Conservation (phyloP, 2,113 vertebrate genomes). For the Cinclus mexicanus region DNA sequence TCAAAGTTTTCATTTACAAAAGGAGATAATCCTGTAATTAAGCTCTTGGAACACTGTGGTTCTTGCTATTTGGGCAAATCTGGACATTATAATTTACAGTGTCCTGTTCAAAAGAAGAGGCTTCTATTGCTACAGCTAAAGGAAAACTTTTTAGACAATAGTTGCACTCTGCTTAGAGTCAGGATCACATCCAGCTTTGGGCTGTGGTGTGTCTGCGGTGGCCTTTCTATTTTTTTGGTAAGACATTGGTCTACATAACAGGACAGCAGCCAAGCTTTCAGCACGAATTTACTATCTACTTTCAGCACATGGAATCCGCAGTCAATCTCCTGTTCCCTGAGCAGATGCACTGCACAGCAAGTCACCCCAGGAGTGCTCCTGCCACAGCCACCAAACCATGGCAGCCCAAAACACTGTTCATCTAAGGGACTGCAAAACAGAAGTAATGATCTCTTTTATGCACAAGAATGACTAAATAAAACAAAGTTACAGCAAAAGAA, state of each 20-base stretch:
- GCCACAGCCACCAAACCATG: neutral
- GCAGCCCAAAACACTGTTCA: neutral
- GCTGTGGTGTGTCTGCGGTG: neutral
- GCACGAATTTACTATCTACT: neutral
- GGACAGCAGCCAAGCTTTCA: neutral
- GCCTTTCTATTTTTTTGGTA: neutral
- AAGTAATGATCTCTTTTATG: neutral
- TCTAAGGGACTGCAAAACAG: neutral
- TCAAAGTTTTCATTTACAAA: constrained; percentile 16
- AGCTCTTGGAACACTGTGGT: neutral
- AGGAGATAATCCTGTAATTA: constrained; percentile 15
- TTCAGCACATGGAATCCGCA: neutral
- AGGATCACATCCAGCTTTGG: neutral
- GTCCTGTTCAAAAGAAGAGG: neutral
- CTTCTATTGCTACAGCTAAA: neutral
- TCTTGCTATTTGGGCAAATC: neutral
- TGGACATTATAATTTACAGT: neutral
- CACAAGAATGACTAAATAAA: neutral
- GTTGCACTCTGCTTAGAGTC: neutral
- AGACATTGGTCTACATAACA: neutral
- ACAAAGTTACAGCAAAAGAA: neutral
- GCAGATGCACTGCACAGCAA: neutral
- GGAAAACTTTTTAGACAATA: neutral
- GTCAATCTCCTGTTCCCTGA: neutral
- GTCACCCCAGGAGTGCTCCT: neutral